Conservation (phyloP, 2,797 vertebrate species). For the Halcyon smyrnensis region DNA sequence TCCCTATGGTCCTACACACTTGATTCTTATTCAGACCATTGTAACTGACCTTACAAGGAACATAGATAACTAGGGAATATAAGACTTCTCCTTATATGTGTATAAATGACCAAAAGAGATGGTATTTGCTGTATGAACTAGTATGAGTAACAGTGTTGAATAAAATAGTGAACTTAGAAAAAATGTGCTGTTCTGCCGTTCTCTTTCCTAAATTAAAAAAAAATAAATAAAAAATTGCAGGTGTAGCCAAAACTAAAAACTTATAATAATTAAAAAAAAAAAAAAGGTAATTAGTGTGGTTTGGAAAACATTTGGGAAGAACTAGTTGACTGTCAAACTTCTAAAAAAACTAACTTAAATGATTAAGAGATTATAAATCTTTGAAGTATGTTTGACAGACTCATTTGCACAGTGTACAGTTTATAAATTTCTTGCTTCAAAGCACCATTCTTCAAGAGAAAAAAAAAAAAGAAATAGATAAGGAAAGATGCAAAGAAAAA, state of each 20-base stretch:
- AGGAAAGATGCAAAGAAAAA: neutral
- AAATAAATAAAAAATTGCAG: neutral
- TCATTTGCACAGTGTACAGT: neutral
- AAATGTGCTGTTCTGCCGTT: neutral
- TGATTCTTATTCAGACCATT: neutral
- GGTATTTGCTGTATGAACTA: neutral
- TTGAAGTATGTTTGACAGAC: neutral
- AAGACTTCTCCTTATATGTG: neutral
- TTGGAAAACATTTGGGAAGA: neutral
- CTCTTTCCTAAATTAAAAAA: neutral
- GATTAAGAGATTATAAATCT: neutral
- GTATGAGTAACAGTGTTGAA: neutral
- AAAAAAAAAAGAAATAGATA: neutral
- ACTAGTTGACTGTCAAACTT: neutral
- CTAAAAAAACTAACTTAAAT: slow-evolving; percentile 12
- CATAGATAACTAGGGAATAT: neutral
- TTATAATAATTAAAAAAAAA: neutral
- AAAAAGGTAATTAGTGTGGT: neutral
- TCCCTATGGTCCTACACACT: neutral
- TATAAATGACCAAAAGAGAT: neutral
- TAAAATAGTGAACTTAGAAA: neutral
- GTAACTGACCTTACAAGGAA: neutral
- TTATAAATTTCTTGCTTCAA: neutral
- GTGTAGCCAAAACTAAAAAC: neutral
- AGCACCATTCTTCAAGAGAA: neutral